A percentile compares a stretch with the other conserved stretches of the same genome.
These are phyloP conservation scores for Phrynocephalus versicolor DNA, from an alignment of 2,113 vertebrate genomes.

Conservation along the genomic window DNA sequence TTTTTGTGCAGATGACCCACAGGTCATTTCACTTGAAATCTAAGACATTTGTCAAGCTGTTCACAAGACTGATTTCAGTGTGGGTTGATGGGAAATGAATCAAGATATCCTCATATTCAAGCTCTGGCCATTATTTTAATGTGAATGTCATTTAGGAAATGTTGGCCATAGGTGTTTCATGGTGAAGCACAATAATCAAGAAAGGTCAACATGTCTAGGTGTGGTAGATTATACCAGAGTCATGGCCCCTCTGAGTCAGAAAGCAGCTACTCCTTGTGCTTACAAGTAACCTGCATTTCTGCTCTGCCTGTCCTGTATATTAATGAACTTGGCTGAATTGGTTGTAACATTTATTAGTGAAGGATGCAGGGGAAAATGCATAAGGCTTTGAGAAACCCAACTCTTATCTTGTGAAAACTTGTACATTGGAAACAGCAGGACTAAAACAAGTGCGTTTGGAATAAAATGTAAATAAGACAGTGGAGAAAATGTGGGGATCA, in stretches of 20 bases:
- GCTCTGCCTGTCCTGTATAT: background rate
- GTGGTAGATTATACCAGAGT: background rate
- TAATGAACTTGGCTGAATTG: background rate
- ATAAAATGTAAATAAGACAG: background rate
- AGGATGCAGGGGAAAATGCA: background rate
- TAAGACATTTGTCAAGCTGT: background rate
- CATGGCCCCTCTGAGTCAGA: background rate
- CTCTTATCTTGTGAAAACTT: background rate
- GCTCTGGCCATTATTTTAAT: background rate
- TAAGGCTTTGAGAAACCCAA: background rate
- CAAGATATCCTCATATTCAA: background rate
- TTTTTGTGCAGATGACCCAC: background rate
- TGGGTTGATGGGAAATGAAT: background rate
- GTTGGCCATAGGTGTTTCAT: background rate
- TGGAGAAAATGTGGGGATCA: background rate
- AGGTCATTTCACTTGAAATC: background rate
- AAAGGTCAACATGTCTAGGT: background rate
- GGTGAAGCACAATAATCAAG: background rate
- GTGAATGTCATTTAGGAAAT: background rate
- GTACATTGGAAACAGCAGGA: background rate
- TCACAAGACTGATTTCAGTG: background rate
- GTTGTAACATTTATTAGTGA: background rate
- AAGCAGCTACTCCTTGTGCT: background rate
- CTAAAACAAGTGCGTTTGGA: background rate
- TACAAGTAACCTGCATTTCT: background rate